Evolutionary conservation across 2,888 invertebrate genomes (phyloP).

Genomic region (Temnothorax unifasciatus): DNA sequence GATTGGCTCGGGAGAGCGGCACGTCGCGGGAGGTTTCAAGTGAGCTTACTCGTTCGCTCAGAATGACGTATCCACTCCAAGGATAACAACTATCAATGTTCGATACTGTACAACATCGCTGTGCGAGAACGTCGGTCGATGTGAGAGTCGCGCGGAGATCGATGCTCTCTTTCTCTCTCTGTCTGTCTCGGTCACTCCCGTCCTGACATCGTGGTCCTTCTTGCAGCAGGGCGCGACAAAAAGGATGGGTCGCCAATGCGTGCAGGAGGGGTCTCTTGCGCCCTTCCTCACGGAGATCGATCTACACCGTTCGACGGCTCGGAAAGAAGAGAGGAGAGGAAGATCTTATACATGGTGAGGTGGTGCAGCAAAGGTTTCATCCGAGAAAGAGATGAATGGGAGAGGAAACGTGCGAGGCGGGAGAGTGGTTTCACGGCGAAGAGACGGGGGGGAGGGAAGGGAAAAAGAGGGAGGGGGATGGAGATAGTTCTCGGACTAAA

Average conservation of each 20-base stretch:
- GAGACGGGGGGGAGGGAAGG: neutral
- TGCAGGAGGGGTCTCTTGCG: constrained; percentile 17
- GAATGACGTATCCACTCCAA: constrained; percentile 6
- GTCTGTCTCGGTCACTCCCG: constrained; percentile 51
- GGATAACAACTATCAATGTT: constrained; percentile 35
- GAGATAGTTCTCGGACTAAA: constrained; percentile 36
- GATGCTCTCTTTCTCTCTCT: constrained; percentile 55
- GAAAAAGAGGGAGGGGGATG: neutral
- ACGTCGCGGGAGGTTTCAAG: neutral
- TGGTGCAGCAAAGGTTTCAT: constrained; percentile 26
- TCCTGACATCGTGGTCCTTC: constrained; percentile 32
- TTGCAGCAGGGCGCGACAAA: constrained; percentile 34
- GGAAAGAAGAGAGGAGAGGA: constrained; percentile 51
- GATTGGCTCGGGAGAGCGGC: neutral
- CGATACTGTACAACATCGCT: constrained; percentile 47
- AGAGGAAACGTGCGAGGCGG: neutral
- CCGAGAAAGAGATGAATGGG: constrained; percentile 21
- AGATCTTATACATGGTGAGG: constrained; percentile 29
- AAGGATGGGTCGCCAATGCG: constrained; percentile 31
- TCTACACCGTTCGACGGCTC: constrained; percentile 33
- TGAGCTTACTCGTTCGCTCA: constrained; percentile 23
- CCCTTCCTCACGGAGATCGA: constrained; percentile 36
- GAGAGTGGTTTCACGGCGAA: neutral
- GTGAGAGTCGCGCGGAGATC: constrained; percentile 47
- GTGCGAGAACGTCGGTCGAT: constrained; percentile 32